phyloP scores from a whole-genome alignment of 1,140 invertebrate genomes.

The Xylocopa sonorina region DNA sequence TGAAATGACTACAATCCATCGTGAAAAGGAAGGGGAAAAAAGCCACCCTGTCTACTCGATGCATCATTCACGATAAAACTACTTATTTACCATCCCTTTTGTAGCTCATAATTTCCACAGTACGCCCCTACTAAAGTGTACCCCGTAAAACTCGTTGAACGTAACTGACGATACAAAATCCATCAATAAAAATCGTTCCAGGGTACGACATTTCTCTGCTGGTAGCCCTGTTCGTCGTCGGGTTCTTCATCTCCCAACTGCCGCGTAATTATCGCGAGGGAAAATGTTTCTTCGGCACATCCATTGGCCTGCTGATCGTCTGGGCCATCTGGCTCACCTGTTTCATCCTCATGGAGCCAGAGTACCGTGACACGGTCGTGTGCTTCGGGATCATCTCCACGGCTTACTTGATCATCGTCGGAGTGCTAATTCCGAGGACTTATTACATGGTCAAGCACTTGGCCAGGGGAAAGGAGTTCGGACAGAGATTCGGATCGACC shows the following conservation, averaged over 20 bases:
- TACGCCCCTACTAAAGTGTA: too few relatives aligned
- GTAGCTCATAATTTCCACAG: neutral
- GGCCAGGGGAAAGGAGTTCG: slow-evolving; percentile 71
- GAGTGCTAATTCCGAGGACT: slow-evolving; percentile 84
- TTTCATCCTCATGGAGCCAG: slow-evolving; percentile 78
- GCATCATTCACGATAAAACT: too few relatives aligned
- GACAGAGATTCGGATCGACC: slow-evolving; percentile 63
- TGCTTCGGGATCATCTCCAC: slow-evolving; percentile 80
- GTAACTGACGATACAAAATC: neutral
- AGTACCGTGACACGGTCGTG: slow-evolving; percentile 80
- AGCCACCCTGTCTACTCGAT: too few relatives aligned
- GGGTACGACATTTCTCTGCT: slow-evolving; percentile 84
- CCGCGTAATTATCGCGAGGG: slow-evolving; percentile 85
- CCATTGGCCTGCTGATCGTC: slow-evolving; percentile 78
- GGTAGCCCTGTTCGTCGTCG: slow-evolving; percentile 80
- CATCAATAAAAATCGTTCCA: slow-evolving; percentile 35
- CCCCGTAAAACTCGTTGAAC: too few relatives aligned
- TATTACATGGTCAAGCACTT: slow-evolving; percentile 83
- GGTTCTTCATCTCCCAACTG: slow-evolving; percentile 82
- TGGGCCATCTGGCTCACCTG: slow-evolving; percentile 83
- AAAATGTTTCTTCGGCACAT: slow-evolving; percentile 82
- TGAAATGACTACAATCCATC: too few relatives aligned
- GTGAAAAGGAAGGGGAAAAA: too few relatives aligned
- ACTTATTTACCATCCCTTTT: neutral
- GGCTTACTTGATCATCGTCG: slow-evolving; percentile 81